A percentile compares a stretch with the other conserved stretches of the same genome.
Conservation (phyloP, 2,888 invertebrate species). For the Furcula furcula region DNA sequence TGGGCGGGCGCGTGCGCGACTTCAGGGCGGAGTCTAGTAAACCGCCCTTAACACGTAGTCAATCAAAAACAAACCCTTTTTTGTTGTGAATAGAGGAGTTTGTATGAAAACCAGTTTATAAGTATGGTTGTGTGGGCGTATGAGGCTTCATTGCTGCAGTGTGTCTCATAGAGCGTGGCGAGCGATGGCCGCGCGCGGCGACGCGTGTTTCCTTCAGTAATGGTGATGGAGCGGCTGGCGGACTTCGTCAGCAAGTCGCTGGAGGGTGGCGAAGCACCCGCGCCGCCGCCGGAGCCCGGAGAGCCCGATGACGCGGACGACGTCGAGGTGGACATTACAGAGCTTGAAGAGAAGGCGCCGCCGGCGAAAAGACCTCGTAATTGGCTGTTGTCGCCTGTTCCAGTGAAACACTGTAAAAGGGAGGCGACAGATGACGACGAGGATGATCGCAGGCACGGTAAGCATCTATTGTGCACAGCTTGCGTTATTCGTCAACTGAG, state of each 20-base stretch:
- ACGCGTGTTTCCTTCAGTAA: conserved; percentile 69
- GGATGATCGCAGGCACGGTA: conserved; percentile 70
- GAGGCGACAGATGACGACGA: conserved; percentile 60
- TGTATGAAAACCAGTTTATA: conserved; percentile 9
- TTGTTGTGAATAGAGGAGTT: too few relatives aligned
- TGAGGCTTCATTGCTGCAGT: conserved; percentile 53
- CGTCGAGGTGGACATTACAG: conserved; percentile 75
- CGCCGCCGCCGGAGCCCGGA: conserved; percentile 74
- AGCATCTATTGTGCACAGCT: too few relatives aligned
- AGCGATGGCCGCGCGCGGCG: conserved; percentile 65
- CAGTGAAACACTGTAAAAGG: conserved; percentile 58
- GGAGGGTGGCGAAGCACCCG: conserved; percentile 82
- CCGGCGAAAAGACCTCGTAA: conserved; percentile 66
- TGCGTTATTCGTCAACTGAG: too few relatives aligned
- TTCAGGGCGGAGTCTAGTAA: conserved; percentile 55
- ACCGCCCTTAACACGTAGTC: conserved; percentile 44
- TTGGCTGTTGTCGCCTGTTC: conserved; percentile 74
- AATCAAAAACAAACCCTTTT: conserved; percentile 30
- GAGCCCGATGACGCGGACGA: conserved; percentile 64
- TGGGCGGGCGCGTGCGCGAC: conserved; percentile 69
- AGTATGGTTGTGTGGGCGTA: conserved; percentile 55
- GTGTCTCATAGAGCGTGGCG: conserved; percentile 62
- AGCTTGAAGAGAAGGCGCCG: conserved; percentile 66
- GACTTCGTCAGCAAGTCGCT: conserved; percentile 95
- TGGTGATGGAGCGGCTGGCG: conserved; percentile 93